phyloP scores from a whole-genome alignment of 2,888 invertebrate species.

The Idaea straminata region DNA sequence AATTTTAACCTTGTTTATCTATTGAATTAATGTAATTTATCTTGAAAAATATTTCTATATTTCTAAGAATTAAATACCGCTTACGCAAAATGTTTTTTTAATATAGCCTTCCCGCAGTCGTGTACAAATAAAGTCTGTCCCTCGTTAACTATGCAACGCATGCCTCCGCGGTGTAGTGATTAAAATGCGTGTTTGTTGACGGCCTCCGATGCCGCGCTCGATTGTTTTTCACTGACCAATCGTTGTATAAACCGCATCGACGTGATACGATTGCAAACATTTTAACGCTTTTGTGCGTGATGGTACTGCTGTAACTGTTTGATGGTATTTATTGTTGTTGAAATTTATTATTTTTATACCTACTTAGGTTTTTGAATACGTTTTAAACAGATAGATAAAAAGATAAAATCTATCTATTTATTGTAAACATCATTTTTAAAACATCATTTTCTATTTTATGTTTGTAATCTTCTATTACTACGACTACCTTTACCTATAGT shows the following conservation, averaged over 20 bases:
- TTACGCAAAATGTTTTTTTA: not conserved
- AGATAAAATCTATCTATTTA: too few relatives aligned
- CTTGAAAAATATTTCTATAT: too few relatives aligned
- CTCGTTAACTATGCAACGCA: constrained; percentile 14
- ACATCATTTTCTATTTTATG: too few relatives aligned
- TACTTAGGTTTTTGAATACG: not conserved
- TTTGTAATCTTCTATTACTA: too few relatives aligned
- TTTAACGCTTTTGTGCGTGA: constrained; percentile 24
- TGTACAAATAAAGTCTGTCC: constrained; percentile 1
- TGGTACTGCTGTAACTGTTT: constrained; percentile 7
- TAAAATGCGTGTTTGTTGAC: constrained; percentile 46
- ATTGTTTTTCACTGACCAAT: constrained; percentile 52
- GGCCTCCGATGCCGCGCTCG: constrained; percentile 33
- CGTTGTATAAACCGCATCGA: constrained; percentile 52
- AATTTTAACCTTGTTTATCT: too few relatives aligned
- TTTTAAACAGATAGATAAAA: too few relatives aligned
- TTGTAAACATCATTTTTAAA: too few relatives aligned
- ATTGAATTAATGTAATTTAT: too few relatives aligned
- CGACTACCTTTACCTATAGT: too few relatives aligned
- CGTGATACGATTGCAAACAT: constrained; percentile 43
- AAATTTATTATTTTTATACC: not conserved
- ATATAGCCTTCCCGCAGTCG: not conserved
- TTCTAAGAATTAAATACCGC: too few relatives aligned
- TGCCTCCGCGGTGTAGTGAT: constrained; percentile 27
- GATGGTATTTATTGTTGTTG: not conserved